Conservation (phyloP, 2,113 vertebrate genomes). For the Gnathonemus longibarbis region DNA sequence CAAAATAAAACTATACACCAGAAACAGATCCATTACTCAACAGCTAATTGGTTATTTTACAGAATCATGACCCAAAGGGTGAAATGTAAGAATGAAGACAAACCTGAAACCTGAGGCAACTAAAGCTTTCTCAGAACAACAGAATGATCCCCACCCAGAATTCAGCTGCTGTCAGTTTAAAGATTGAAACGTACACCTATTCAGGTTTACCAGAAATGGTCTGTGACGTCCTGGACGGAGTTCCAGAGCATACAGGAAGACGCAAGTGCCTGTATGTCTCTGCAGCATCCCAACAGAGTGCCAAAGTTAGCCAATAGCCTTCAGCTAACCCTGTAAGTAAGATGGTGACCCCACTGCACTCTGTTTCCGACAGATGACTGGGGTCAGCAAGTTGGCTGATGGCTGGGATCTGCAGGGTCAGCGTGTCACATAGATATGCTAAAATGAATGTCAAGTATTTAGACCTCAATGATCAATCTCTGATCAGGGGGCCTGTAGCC, state of each 20-base stretch:
- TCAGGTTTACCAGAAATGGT: not conserved
- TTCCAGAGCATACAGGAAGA: not conserved
- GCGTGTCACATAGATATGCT: not conserved
- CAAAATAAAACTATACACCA: not conserved
- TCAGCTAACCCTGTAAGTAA: not conserved
- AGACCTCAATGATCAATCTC: not conserved
- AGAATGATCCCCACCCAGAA: not conserved
- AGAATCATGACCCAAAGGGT: not conserved
- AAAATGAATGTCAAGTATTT: not conserved
- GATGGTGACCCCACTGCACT: not conserved
- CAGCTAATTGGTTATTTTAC: not conserved
- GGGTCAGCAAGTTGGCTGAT: not conserved
- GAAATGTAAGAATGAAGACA: not conserved
- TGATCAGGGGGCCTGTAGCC: not conserved
- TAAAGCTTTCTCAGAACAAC: not conserved
- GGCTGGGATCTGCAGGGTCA: no score
- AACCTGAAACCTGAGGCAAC: not conserved
- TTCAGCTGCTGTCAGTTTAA: not conserved
- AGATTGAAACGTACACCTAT: not conserved
- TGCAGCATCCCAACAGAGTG: not conserved
- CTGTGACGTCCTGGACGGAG: not conserved
- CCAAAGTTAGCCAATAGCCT: not conserved
- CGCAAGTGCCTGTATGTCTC: not conserved
- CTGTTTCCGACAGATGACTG: not conserved
- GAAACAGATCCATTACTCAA: conserved; percentile 22